These are phyloP conservation scores for Sclerodermus sp. DNA, from an alignment of 2,888 invertebrate genomes.

Conservation along the genomic window DNA sequence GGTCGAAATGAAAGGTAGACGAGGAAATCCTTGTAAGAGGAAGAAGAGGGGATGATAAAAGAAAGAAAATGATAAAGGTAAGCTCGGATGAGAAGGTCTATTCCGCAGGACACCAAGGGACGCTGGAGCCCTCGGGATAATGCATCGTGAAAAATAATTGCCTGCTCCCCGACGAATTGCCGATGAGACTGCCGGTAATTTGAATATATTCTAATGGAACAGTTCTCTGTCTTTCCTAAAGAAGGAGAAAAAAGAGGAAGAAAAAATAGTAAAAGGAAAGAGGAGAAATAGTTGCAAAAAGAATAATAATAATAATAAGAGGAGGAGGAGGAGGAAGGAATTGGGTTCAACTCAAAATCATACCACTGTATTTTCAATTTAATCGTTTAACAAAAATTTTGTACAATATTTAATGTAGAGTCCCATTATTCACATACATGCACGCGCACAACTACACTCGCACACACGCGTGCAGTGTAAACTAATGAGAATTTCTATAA, in stretches of 20 bases:
- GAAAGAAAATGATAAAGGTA: not conserved
- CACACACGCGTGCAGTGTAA: too few species aligned
- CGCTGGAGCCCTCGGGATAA: constrained; percentile 7
- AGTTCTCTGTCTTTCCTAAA: constrained; percentile 10
- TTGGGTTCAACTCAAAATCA: too few species aligned
- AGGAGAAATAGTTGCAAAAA: not conserved
- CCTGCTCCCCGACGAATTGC: constrained; percentile 21
- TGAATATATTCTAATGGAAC: constrained; percentile 28
- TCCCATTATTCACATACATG: too few species aligned
- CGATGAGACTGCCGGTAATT: constrained; percentile 23
- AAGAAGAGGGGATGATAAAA: not conserved
- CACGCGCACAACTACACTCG: too few species aligned
- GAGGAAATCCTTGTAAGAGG: constrained; percentile 1
- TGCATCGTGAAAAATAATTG: constrained; percentile 25
- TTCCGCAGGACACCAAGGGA: constrained; percentile 8
- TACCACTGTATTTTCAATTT: too few species aligned
- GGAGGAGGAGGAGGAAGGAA: too few species aligned
- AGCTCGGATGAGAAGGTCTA: constrained; percentile 14
- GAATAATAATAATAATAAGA: too few species aligned
- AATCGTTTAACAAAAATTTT: too few species aligned
- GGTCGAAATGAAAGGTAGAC: not conserved
- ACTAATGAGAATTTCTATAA: too few species aligned
- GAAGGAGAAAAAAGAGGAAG: not conserved
- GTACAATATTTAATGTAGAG: too few species aligned
- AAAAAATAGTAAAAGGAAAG: not conserved